Base-by-base conservation (phyloP, 2,113 vertebrate species). In the Isichthys henryi region DNA sequence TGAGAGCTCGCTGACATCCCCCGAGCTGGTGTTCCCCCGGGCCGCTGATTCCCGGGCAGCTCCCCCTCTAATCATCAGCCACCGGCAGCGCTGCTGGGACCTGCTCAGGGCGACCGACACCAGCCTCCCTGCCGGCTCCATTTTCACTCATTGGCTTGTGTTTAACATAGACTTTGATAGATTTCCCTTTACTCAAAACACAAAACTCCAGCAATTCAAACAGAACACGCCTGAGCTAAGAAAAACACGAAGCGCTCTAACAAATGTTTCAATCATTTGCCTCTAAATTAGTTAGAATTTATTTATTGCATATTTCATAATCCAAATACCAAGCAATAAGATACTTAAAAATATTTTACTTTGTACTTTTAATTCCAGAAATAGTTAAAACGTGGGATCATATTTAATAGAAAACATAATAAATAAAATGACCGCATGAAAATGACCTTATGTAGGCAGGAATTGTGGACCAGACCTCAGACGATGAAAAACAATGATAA, bases 1-100 rank as follows among this genome's bases (percentile, higher is more conserved):
- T 49, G 31, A 48, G 50, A 27, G 45, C 88, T 86, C 39, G 87
- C 87, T 66, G 62, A 70, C 62, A 88, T 77, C 87, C 89, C 88
- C 74, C n/a, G n/a, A 4, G 27, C 62, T 13, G 9, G 0, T 70
- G n/a, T 31, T 70, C 80, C 27, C 48, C 9, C 21, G 2, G 35
- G 35, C 35, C 35, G 35, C 35, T 27, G 35, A 43, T 43, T 80
- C 74, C 74, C 5, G 5, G 35, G 31, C 74, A 43, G 35, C 74
- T 39, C 74, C 74, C n/a, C 35, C 35, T 43, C 74, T 80, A 80
- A 80, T 80, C 74, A 77, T 17, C 74, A 80, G 31, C 5, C 74
- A 43, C 74, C 17, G 35, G 74, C 74, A 80, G 74, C 0, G 5
- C 13, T 43, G 74, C 35, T 0, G n/a, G 13, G 70, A 35, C 15